Evolutionary conservation across 2,888 invertebrate genomes (phyloP).

Genomic region (Galeruca laticollis): DNA sequence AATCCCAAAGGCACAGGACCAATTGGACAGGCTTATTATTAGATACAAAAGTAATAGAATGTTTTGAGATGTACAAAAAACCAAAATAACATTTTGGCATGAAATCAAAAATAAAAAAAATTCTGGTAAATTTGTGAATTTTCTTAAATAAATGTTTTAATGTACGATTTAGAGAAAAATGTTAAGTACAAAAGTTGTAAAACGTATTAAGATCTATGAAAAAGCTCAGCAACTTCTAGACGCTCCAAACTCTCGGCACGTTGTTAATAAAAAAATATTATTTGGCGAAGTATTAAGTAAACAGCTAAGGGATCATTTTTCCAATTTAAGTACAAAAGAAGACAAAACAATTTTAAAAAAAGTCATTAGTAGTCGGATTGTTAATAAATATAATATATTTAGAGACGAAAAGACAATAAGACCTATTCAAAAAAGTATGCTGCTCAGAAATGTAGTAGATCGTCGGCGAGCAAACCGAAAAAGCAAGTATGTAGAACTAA

Average conservation of each 20-base stretch:
- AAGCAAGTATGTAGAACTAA: conserved; percentile 5
- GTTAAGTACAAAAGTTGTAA: too few species aligned
- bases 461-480: conserved; percentile 2
- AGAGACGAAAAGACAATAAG: not conserved
- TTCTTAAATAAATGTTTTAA: too few species aligned
- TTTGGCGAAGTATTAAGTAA: conserved; percentile 22
- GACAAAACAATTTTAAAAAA: conserved; percentile 24
- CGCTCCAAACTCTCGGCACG: conserved; percentile 6
- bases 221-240: conserved; percentile 11
- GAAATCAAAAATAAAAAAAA: too few species aligned
- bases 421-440: not conserved
- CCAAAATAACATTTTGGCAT: too few species aligned
- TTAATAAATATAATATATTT: conserved; percentile 17
- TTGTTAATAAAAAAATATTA: conserved; percentile 12
- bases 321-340: conserved; percentile 11
- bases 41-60: too few species aligned
- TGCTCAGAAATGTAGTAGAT: conserved; percentile 12
- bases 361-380: conserved; percentile 8
- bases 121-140: too few species aligned
- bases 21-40: too few species aligned
- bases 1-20: too few species aligned
- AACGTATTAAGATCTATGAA: too few species aligned
- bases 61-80: too few species aligned
- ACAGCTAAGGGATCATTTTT: conserved; percentile 8
- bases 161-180: too few species aligned